phyloP scores from a whole-genome alignment of 2,113 vertebrate genomes.

The Oncorhynchus nerka region DNA sequence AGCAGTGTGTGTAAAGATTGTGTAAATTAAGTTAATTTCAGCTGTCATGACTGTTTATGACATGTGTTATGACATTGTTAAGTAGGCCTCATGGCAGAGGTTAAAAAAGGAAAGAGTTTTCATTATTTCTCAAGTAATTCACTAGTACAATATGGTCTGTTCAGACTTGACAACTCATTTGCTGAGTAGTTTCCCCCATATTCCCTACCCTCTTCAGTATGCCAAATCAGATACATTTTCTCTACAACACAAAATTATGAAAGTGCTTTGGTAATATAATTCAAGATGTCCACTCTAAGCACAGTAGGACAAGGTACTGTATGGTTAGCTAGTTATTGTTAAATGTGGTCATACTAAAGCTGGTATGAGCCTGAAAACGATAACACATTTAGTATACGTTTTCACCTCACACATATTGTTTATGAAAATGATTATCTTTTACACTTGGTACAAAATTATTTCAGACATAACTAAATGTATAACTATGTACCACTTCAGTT shows the following conservation, averaged over 20 bases:
- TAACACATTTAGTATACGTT: neutral
- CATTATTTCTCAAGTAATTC: neutral
- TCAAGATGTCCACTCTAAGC: conserved; percentile 64
- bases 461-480: neutral
- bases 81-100: neutral
- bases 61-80: neutral
- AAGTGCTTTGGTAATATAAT: conserved; percentile 72
- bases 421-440: neutral
- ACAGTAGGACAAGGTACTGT: conserved; percentile 30
- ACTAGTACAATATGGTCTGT: neutral
- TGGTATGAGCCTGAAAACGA: neutral
- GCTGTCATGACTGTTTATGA: neutral
- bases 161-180: neutral
- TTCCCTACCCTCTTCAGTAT: neutral
- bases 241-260: conserved; percentile 27
- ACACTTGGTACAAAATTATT: neutral
- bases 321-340: conserved; percentile 19
- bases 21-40: no score
- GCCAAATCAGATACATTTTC: neutral
- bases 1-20: no score
- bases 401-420: neutral
- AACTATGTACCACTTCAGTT: neutral
- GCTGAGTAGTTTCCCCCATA: neutral
- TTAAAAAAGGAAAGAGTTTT: neutral
- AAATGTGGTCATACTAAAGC: conserved; percentile 1